Evolutionary conservation across 1,140 invertebrate genomes (phyloP), one percentile per base, ranked within the genome.

Genomic region (Parasteatoda tepidariorum): DNA sequence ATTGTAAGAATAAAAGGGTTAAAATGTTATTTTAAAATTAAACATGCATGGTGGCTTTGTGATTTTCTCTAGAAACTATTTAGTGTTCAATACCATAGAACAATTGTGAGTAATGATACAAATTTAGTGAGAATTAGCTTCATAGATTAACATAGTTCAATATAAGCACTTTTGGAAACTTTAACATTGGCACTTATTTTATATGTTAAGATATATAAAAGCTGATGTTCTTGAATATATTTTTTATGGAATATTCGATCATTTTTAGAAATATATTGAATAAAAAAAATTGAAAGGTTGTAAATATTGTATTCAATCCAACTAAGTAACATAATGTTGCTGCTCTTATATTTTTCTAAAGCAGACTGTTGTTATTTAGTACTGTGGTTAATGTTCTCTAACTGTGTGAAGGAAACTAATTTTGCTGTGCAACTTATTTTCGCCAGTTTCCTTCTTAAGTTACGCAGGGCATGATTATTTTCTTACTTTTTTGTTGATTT

Each of bases 301-400:
- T 82, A 82, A 48, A 82, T 82, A 82, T 70, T 82, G 66, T 71
- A 82, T 82, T 59, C 78, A 70, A 59, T 2, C 22, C 33, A n/a
- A 78, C 30, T 30, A 75, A 62, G 59, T 26, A 67, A 55, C 48
- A 67, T 67, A 68, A 34, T 70, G 66, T 82, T 57, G 38, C 57
- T 33, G 41, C 61, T 82, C 66, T 82, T 82, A 82, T 82, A 82
- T 82, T 82, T 82, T 82, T 82, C 78, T 82, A 82, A 82, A 82
- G 34, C 34, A 48, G 24, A 28, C 22, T n/a, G 62, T 82, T 66
- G 55, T 67, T 78, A 34, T 71, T 82, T 70, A 64, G 64, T 79
- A 79, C 28, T 79, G 76, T 79, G 34, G 68, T 62, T 70, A 59
- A 24, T 41, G 48, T 30, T 54, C 48, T 48, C 57, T 64, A 3